These are phyloP conservation scores for Tribolium freemani DNA, from an alignment of 2,888 invertebrate species.

Conservation along the genomic window DNA sequence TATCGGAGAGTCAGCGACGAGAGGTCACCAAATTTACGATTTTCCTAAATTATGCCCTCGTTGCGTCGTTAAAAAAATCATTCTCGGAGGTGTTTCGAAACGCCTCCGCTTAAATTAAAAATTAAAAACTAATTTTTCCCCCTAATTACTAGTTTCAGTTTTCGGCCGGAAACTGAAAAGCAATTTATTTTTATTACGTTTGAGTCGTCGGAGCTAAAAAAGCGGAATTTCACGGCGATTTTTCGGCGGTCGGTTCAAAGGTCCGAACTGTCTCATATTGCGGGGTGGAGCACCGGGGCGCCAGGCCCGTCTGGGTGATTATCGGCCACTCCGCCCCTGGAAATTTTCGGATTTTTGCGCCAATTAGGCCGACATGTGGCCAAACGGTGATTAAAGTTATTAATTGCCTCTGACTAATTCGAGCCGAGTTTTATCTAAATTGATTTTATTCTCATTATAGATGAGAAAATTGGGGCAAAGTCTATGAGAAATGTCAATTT, in stretches of 20 bases:
- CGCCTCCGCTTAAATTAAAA: background rate
- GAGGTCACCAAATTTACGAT: too few species aligned
- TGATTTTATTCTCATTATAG: constrained; percentile 25
- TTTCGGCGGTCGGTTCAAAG: constrained; percentile 31
- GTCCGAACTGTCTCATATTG: constrained; percentile 58
- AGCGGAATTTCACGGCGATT: constrained; percentile 29
- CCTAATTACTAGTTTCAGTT: constrained; percentile 4
- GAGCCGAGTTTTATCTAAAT: constrained; percentile 9
- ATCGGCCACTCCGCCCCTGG: constrained; percentile 32
- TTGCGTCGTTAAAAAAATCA: background rate
- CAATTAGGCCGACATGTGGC: background rate
- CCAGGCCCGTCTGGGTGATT: constrained; percentile 53
- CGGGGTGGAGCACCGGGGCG: constrained; percentile 66
- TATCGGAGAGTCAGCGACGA: background rate
- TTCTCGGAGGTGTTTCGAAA: background rate
- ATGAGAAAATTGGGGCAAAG: background rate
- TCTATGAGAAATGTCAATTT: constrained; percentile 30
- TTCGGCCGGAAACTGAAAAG: constrained; percentile 20
- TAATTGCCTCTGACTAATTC: constrained; percentile 32
- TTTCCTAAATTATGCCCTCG: too few species aligned
- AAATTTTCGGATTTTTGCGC: constrained; percentile 11
- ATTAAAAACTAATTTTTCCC: constrained; percentile 25
- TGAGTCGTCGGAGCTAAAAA: background rate
- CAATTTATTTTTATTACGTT: constrained; percentile 32
- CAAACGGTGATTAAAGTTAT: constrained; percentile 24